Evolutionary conservation across 2,888 invertebrate genomes (phyloP).

Genomic region (Pasiphila rectangulata): DNA sequence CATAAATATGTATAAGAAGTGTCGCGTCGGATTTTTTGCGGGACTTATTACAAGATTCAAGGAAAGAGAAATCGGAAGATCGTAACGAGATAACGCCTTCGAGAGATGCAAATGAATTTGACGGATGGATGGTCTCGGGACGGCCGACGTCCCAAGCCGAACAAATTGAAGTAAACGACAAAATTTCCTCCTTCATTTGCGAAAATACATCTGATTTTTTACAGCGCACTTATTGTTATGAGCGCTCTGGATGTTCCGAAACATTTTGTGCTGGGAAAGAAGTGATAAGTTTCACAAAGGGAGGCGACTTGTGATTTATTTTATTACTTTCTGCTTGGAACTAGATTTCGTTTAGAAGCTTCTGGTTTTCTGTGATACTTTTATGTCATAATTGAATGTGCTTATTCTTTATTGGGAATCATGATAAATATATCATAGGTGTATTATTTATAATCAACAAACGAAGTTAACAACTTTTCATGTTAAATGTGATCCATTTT

Average conservation of each 20-base stretch:
- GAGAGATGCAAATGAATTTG: slow-evolving; percentile 69
- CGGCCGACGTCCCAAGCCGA: slow-evolving; percentile 39
- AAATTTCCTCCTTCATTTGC: slow-evolving; percentile 56
- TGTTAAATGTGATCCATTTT: no score
- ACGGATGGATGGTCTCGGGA: slow-evolving; percentile 45
- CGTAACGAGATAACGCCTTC: slow-evolving; percentile 65
- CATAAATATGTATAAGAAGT: slow-evolving; percentile 45
- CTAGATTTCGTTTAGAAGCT: slow-evolving; percentile 16
- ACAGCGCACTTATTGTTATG: slow-evolving; percentile 24
- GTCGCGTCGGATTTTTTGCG: slow-evolving; percentile 37
- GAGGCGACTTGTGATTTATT: slow-evolving; percentile 29
- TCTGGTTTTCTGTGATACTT: slow-evolving; percentile 2
- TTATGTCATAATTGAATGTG: no score
- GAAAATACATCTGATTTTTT: slow-evolving; percentile 42
- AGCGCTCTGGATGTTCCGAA: slow-evolving; percentile 10
- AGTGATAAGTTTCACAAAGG: slow-evolving; percentile 27
- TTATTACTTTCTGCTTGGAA: slow-evolving; percentile 22
- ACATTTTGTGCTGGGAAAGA: slow-evolving; percentile 9
- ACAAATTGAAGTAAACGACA: slow-evolving; percentile 58
- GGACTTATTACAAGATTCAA: slow-evolving; percentile 48
- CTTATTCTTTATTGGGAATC: no score
- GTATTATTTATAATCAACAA: no score
- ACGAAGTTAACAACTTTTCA: no score
- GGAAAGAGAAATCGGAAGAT: slow-evolving; percentile 51
- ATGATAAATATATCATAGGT: no score